A percentile compares a stretch with the other conserved stretches of the same genome.
These are phyloP conservation scores for Thunnus thynnus DNA, from an alignment of 2,113 vertebrate species.

Conservation along the genomic window DNA sequence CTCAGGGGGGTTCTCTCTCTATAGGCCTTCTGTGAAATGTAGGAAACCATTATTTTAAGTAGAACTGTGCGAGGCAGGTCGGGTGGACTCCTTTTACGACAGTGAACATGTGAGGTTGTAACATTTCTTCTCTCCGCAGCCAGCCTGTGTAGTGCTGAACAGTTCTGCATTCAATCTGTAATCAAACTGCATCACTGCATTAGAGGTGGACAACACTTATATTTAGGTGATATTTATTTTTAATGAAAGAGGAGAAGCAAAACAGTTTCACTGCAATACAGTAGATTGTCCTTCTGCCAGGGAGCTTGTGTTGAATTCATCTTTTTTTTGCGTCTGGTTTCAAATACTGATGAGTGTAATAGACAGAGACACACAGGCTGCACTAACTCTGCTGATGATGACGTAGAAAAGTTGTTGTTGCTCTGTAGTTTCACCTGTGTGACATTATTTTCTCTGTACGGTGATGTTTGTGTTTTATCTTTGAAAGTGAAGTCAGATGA, in stretches of 20 bases:
- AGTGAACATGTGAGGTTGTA: neutral
- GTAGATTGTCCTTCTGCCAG: neutral
- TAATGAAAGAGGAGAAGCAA: neutral
- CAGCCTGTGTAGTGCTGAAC: neutral
- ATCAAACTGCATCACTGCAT: conserved; percentile 37
- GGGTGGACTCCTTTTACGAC: neutral
- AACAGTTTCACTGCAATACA: neutral
- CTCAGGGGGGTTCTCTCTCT: neutral
- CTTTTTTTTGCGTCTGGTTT: neutral
- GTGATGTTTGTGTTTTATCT: neutral
- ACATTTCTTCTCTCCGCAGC: neutral
- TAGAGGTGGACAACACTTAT: conserved; percentile 8
- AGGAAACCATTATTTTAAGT: neutral
- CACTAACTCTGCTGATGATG: neutral
- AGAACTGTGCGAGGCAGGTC: neutral
- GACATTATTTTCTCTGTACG: neutral
- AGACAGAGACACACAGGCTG: neutral
- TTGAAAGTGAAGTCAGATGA: neutral
- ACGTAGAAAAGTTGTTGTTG: neutral
- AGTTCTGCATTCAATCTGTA: neutral
- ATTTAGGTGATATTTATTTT: conserved; percentile 54
- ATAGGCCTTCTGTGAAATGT: neutral
- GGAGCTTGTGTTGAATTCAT: conserved; percentile 9
- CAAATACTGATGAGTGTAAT: neutral
- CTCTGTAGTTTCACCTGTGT: conserved; percentile 14